phyloP scores from a whole-genome alignment of 2,888 invertebrate genomes.

The Xestia sexstrigata region DNA sequence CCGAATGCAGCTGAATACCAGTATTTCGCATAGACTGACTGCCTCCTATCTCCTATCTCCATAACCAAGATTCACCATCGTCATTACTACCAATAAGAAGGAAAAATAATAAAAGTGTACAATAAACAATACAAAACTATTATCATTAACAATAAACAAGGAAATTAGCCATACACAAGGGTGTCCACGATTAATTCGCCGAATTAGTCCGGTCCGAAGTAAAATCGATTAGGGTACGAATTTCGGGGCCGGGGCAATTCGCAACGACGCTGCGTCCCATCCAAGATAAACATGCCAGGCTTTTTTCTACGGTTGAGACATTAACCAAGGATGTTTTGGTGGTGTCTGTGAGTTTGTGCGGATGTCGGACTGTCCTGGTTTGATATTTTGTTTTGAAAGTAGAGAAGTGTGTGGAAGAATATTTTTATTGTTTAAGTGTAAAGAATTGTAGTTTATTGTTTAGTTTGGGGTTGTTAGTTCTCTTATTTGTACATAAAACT shows the following conservation, averaged over 20 bases:
- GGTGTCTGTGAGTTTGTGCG: slow-evolving; percentile 72
- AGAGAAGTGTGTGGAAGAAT: background rate
- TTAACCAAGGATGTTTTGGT: slow-evolving; percentile 88
- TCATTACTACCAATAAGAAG: background rate
- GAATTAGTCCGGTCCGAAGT: slow-evolving; percentile 88
- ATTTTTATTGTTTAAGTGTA: no score
- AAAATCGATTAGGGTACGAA: slow-evolving; percentile 88
- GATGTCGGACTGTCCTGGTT: slow-evolving; percentile 58
- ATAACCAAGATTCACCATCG: background rate
- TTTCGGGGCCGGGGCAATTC: slow-evolving; percentile 81
- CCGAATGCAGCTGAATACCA: background rate
- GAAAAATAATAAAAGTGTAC: slow-evolving; percentile 48
- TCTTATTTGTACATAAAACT: background rate
- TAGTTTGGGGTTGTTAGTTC: background rate
- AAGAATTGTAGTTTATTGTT: background rate
- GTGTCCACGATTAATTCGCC: slow-evolving; percentile 89
- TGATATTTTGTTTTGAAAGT: background rate
- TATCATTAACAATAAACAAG: slow-evolving; percentile 84
- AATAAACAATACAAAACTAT: slow-evolving; percentile 75
- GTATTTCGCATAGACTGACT: background rate
- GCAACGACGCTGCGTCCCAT: slow-evolving; percentile 80
- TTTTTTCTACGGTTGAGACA: slow-evolving; percentile 89
- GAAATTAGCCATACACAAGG: slow-evolving; percentile 87
- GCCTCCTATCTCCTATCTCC: background rate
- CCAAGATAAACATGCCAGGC: slow-evolving; percentile 90